Evolutionary conservation across 2,797 vertebrate species (phyloP), one percentile per base, ranked within the genome.

Genomic region (Sebastes oblongus): DNA sequence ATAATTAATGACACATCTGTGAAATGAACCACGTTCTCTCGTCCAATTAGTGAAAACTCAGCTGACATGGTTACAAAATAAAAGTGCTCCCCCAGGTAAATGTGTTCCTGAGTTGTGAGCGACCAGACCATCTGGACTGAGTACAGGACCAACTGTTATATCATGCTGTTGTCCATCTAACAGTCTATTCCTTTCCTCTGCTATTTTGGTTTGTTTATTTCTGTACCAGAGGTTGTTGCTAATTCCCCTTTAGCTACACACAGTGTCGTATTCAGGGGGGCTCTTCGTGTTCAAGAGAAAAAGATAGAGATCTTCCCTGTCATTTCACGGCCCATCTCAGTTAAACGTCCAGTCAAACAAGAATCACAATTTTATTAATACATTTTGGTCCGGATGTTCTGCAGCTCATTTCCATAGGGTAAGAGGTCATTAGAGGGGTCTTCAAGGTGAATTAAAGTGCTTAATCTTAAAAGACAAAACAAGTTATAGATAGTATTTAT

Each of bases 121-220:
- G 84, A 90, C 34, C 78, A 64, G 75, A 29, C 55, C 90, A 89
- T 83, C 77, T 92, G 89, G 46, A 39, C 42, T 10, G 50, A 77
- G 66, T 3, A 12, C 30, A 39, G 50, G 25, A 46, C 64, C 64
- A 54, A 69, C 74, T 78, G 72, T 84, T 90, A 81, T 60, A 85
- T 89, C 87, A 89, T 7, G 62, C 30, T 79, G 87, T 80, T 86
- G 77, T 84, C 78, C 77, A 69, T 79, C 80, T 72, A 64, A 85
- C 86, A 55, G 56, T 85, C 82, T 82, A 9, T 80, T 84, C 77
- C 73, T 77, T 85, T 89, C 86, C 77, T 81, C 64, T 66, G 82
- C 91, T 95, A 94, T 95, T 92, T 90, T 73, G 65, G 87, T 75
- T 69, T 20, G 80, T 83, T 83, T 94, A 94, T 94, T 94, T 93